These are phyloP conservation scores for Drosophila simulans DNA, from an alignment of 1,140 invertebrate genomes.

Conservation along the genomic window DNA sequence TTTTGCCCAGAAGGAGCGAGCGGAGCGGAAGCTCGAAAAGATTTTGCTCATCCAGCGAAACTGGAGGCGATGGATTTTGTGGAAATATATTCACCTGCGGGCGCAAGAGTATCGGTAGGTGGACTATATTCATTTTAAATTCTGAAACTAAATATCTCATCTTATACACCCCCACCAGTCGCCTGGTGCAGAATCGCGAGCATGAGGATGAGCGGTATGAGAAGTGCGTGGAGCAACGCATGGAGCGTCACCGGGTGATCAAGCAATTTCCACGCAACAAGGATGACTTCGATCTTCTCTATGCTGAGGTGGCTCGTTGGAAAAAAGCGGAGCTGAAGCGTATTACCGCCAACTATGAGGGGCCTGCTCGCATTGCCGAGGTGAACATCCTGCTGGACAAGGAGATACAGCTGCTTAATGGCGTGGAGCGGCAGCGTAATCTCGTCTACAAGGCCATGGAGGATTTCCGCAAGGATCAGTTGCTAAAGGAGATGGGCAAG, in stretches of 20 bases:
- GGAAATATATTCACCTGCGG: slow-evolving; percentile 77
- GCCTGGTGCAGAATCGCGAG: slow-evolving; percentile 63
- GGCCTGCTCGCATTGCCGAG: slow-evolving; percentile 85
- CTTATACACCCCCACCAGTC: slow-evolving; percentile 19
- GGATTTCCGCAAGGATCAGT: slow-evolving; percentile 84
- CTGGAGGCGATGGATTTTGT: slow-evolving; percentile 71
- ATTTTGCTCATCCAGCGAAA: slow-evolving; percentile 80
- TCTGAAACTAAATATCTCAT: too few species aligned
- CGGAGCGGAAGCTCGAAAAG: slow-evolving; percentile 68
- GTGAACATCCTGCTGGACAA: slow-evolving; percentile 86
- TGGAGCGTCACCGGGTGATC: slow-evolving; percentile 84
- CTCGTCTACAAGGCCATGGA: slow-evolving; percentile 78
- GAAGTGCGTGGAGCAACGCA: slow-evolving; percentile 61
- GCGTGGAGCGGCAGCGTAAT: slow-evolving; percentile 85
- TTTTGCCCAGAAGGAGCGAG: slow-evolving; percentile 67
- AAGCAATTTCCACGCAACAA: slow-evolving; percentile 86
- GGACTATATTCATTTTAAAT: not conserved
- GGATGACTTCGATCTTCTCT: slow-evolving; percentile 87
- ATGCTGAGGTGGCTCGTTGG: slow-evolving; percentile 86
- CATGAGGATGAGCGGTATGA: slow-evolving; percentile 60
- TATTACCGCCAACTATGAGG: slow-evolving; percentile 85
- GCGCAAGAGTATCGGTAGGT: slow-evolving; percentile 82
- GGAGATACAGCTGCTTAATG: slow-evolving; percentile 86
- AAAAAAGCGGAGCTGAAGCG: slow-evolving; percentile 85
- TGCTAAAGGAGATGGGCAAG: slow-evolving; percentile 85